Evolutionary conservation across 2,888 invertebrate species (phyloP).

Genomic region (Trissolcus brochymenae): DNA sequence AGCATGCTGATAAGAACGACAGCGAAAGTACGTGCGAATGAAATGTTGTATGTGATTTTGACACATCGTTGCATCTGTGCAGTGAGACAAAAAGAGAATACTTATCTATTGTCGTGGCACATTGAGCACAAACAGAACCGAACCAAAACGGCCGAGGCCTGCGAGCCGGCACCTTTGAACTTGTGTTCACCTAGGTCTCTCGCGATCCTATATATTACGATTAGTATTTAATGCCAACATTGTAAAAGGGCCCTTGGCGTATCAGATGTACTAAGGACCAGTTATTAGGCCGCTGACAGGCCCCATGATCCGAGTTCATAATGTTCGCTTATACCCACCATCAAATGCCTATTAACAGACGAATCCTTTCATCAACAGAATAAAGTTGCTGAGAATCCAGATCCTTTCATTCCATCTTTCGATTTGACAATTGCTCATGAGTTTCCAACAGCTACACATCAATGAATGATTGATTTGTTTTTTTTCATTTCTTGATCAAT

Average conservation of each 20-base stretch:
- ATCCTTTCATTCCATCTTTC: conserved; percentile 29
- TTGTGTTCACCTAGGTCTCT: conserved; percentile 60
- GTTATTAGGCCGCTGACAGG: conserved; percentile 75
- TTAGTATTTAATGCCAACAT: conserved; percentile 75
- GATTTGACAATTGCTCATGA: too few relatives aligned
- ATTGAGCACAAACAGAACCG: conserved; percentile 52
- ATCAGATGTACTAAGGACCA: conserved; percentile 73
- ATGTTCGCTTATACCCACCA: conserved; percentile 62
- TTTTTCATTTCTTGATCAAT: background rate
- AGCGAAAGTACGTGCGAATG: conserved; percentile 6
- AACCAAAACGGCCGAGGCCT: conserved; percentile 27
- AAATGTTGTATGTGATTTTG: conserved; percentile 41
- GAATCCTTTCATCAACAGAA: conserved; percentile 65
- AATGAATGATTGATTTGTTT: background rate
- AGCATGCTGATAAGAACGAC: background rate
- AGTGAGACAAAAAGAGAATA: conserved; percentile 48
- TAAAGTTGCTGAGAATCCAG: conserved; percentile 30
- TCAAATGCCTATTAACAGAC: conserved; percentile 69
- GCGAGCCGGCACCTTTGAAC: conserved; percentile 64
- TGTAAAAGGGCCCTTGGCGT: conserved; percentile 71
- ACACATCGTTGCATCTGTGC: conserved; percentile 45
- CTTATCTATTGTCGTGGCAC: conserved; percentile 54
- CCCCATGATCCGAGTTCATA: conserved; percentile 71
- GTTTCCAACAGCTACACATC: background rate
- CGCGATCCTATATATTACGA: conserved; percentile 67